These are phyloP conservation scores for Bufotes viridis DNA, from an alignment of 2,797 vertebrate species.

Conservation along the genomic window DNA sequence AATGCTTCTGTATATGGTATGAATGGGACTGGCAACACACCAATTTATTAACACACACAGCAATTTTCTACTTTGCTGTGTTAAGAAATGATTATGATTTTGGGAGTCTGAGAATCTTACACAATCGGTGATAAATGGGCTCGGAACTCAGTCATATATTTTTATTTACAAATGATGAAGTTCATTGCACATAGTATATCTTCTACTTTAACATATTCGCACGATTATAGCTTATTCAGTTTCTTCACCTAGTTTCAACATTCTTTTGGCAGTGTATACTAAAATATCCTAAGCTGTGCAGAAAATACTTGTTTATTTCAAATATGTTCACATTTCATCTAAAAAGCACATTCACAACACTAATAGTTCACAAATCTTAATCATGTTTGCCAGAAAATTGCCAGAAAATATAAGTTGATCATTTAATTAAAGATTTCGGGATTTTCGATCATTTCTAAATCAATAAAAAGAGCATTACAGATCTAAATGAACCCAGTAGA, in stretches of 20 bases:
- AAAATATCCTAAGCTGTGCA: neutral
- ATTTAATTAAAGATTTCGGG: neutral
- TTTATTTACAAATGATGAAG: constrained; percentile 45
- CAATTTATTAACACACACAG: constrained; percentile 39
- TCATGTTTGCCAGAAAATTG: neutral
- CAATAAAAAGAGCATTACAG: no score
- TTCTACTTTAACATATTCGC: constrained; percentile 20
- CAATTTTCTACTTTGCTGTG: constrained; percentile 5
- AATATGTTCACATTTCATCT: neutral
- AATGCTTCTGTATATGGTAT: neutral
- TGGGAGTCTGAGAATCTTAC: constrained; percentile 20
- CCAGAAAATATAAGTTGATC: neutral
- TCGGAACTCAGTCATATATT: constrained; percentile 33
- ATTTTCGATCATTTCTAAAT: no score
- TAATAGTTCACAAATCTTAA: neutral
- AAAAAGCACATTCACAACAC: neutral
- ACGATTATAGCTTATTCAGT: constrained; percentile 21
- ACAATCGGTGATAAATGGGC: constrained; percentile 35
- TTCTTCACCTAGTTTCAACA: constrained; percentile 13
- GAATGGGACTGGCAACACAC: constrained; percentile 4
- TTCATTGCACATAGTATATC: constrained; percentile 8
- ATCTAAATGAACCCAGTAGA: neutral
- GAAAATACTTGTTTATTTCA: neutral
- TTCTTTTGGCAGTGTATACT: neutral
- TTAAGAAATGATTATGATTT: constrained; percentile 39